A percentile compares a stretch with the other conserved stretches of the same genome.
Conservation (phyloP, 1,140 invertebrate species). For the Dendrolimus punctatus region DNA sequence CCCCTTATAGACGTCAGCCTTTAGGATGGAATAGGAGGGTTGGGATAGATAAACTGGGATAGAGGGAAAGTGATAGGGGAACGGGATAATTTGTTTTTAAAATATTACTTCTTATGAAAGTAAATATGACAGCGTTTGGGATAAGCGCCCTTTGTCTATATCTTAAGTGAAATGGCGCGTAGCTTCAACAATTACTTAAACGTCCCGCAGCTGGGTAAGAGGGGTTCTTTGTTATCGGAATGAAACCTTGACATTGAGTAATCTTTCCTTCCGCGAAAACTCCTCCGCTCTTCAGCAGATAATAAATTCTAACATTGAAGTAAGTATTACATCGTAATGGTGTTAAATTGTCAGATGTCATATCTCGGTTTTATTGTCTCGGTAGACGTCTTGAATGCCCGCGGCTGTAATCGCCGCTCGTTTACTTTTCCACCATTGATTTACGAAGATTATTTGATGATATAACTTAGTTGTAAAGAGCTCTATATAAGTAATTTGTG, state of each 20-base stretch:
- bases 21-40: too few species aligned
- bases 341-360: slow-evolving; percentile 33
- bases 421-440: slow-evolving; percentile 42
- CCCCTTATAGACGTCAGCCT: too few species aligned
- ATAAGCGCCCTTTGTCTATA: too few species aligned
- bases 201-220: slow-evolving; percentile 1
- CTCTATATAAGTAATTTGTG: slow-evolving; percentile 61
- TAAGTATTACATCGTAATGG: slow-evolving; percentile 34
- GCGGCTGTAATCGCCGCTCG: slow-evolving; percentile 31
- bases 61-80: too few species aligned
- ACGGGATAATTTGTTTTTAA: too few species aligned
- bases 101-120: too few species aligned
- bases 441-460: slow-evolving; percentile 48
- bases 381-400: slow-evolving; percentile 19
- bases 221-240: slow-evolving; percentile 17
- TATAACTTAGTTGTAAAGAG: slow-evolving; percentile 49
- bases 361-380: slow-evolving; percentile 44
- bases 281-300: slow-evolving; percentile 24
- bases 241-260: slow-evolving; percentile 31
- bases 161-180: too few species aligned
- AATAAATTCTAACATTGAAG: slow-evolving; percentile 32
- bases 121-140: too few species aligned
- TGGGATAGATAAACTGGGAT: too few species aligned
- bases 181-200: slow-evolving; percentile 2
- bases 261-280: slow-evolving; percentile 25